Evolutionary conservation across 2,797 vertebrate species (phyloP).

Genomic region (Sebastes diploproa): DNA sequence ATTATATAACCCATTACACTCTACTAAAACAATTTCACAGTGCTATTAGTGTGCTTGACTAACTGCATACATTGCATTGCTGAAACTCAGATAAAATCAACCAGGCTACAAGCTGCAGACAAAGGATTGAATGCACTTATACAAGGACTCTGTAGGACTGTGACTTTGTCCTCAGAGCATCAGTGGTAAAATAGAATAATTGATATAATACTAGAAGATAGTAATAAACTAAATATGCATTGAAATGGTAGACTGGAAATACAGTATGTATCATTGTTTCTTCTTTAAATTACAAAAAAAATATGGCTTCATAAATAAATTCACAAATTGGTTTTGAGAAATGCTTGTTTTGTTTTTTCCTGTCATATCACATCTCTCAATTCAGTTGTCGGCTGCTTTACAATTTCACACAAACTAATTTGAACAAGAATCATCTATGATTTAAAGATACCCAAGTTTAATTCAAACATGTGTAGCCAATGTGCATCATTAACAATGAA

Average conservation of each 20-base stretch:
- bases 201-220: background rate
- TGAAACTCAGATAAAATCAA: background rate
- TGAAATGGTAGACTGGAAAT: background rate
- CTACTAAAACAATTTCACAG: constrained; percentile 10
- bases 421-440: background rate
- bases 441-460: background rate
- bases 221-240: too few relatives aligned
- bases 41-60: constrained; percentile 1
- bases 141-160: background rate
- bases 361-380: background rate
- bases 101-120: background rate
- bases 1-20: constrained; percentile 34
- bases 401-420: background rate
- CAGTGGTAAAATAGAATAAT: background rate
- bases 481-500: background rate
- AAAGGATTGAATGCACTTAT: background rate
- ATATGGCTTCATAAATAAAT: background rate
- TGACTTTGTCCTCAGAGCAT: background rate
- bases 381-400: too few relatives aligned
- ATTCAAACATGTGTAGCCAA: background rate
- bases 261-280: background rate
- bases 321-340: background rate
- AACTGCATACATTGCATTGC: background rate
- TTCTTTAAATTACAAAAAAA: background rate
- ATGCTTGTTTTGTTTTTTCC: background rate